Conservation (phyloP, 1,140 invertebrate genomes). For the Hydropsyche tenuis region DNA sequence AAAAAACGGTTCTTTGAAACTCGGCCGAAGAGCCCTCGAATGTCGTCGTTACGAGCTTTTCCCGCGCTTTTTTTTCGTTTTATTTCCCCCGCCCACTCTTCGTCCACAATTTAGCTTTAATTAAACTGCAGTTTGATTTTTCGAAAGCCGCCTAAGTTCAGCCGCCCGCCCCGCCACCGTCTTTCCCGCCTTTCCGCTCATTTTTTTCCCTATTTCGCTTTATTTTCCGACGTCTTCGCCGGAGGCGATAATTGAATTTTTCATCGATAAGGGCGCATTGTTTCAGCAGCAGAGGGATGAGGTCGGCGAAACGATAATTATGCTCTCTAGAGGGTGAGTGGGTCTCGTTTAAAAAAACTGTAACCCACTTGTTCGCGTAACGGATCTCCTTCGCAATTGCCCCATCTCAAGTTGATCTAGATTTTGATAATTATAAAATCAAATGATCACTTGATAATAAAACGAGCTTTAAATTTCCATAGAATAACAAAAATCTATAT, state of each 20-base stretch:
- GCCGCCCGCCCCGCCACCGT: too few species aligned
- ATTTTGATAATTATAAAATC: too few species aligned
- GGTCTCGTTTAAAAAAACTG: too few species aligned
- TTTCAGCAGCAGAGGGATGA: not conserved
- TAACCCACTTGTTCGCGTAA: too few species aligned
- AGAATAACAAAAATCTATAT: too few species aligned
- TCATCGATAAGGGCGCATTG: conserved; percentile 32
- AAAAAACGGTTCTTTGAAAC: conserved; percentile 20
- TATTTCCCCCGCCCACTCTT: too few species aligned
- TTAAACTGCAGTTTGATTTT: conserved; percentile 34
- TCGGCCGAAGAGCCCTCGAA: conserved; percentile 7
- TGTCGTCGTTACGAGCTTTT: not conserved
- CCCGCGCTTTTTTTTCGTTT: not conserved
- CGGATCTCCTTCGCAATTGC: too few species aligned
- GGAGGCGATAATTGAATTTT: conserved; percentile 29
- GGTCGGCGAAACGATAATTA: not conserved
- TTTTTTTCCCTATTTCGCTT: not conserved
- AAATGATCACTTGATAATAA: too few species aligned
- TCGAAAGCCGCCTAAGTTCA: too few species aligned
- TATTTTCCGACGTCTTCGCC: conserved; percentile 11
- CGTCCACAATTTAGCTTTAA: conserved; percentile 32
- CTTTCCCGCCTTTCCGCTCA: not conserved
- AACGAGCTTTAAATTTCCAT: too few species aligned
- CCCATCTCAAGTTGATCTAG: too few species aligned
- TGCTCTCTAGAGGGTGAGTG: not conserved